Conservation (phyloP, 2,888 invertebrate genomes). For the Branchinecta sandiegonensis region DNA sequence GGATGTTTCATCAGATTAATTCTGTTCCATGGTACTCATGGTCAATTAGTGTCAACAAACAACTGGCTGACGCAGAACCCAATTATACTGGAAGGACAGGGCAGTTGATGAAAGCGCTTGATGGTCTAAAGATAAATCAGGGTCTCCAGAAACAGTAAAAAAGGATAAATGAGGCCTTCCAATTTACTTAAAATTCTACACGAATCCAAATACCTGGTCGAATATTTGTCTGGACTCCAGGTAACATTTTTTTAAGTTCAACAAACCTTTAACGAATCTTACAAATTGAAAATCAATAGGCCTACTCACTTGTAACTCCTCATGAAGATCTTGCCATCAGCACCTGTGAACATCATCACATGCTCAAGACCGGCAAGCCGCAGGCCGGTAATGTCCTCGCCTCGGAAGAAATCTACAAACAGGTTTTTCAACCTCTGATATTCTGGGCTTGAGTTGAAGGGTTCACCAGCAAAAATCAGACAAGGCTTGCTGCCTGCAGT, state of each 20-base stretch:
- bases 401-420: conserved; percentile 80
- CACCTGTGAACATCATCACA: conserved; percentile 72
- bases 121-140: too few relatives aligned
- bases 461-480: conserved; percentile 76
- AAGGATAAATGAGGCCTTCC: too few relatives aligned
- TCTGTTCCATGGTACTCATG: too few relatives aligned
- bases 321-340: conserved; percentile 60
- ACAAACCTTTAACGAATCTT: too few relatives aligned
- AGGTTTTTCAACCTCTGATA: conserved; percentile 70
- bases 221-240: background rate
- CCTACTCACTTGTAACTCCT: conserved; percentile 41
- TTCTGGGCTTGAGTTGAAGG: conserved; percentile 64
- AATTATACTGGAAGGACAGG: too few relatives aligned
- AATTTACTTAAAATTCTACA: background rate
- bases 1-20: too few relatives aligned
- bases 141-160: too few relatives aligned
- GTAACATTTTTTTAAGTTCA: too few relatives aligned
- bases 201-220: background rate
- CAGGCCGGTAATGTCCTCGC: conserved; percentile 61
- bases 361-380: conserved; percentile 87
- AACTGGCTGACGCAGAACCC: too few relatives aligned
- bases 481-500: conserved; percentile 74
- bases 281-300: too few relatives aligned
- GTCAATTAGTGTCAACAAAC: too few relatives aligned
- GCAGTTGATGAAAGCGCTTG: too few relatives aligned